Evolutionary conservation across 2,797 vertebrate species (phyloP).

Genomic region (Sciurus carolinensis): DNA sequence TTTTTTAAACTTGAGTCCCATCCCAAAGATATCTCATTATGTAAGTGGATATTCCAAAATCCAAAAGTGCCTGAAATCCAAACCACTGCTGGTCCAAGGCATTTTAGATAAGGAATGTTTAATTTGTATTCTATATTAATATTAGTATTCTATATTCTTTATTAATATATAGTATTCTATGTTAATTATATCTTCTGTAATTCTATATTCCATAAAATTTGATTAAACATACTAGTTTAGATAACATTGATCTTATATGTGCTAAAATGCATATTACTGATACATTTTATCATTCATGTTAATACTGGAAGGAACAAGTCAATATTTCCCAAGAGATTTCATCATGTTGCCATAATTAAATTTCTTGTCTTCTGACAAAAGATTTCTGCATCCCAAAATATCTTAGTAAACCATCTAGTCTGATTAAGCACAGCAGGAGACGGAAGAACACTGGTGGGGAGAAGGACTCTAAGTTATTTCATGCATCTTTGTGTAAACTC

Average conservation of each 20-base stretch:
- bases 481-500: background rate
- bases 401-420: conserved; percentile 11
- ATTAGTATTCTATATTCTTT: too few species aligned
- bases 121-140: background rate
- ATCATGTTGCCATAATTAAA: background rate
- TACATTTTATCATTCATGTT: background rate
- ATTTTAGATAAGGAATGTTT: background rate
- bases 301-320: background rate
- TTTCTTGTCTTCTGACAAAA: background rate
- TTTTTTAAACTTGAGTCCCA: background rate
- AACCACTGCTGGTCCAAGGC: background rate
- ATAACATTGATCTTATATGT: background rate
- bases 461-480: background rate
- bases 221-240: conserved; percentile 51
- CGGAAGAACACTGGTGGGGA: background rate
- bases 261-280: background rate
- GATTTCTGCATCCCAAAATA: conserved; percentile 9
- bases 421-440: background rate
- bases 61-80: background rate
- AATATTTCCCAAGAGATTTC: background rate
- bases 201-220: background rate
- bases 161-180: too few species aligned
- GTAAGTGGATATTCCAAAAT: too few species aligned
- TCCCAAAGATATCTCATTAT: background rate
- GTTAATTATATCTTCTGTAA: too few species aligned